Base-by-base conservation (phyloP, 2,113 vertebrate genomes). In the Alligator sinensis region DNA sequence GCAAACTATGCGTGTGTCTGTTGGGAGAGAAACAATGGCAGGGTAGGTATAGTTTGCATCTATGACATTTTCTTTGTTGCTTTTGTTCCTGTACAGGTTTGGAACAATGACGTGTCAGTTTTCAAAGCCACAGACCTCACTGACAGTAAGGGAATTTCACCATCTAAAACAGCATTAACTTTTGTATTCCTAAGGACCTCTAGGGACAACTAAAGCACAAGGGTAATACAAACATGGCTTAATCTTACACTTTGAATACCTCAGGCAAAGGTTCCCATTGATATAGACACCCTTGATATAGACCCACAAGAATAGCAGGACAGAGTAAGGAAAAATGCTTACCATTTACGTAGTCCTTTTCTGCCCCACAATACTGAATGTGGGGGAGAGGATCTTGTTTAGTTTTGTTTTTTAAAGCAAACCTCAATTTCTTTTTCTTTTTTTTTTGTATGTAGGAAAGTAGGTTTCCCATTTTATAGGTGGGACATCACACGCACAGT, bases 21-120 rank as follows among this genome's bases (percentile, higher is more conserved):
- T 2, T 1, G 58, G 62, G 21, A 19, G 16, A 25, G 1, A 2
- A 19, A 76, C 76, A 60, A 19, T 14, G 3, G 0, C 18, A 55
- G 5, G 38, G 9, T 2, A 83, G 64, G 79, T 81, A 11, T 77
- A 75, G 25, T 63, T 95, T 5, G 2, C 70, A 12, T 58, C 19
- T 30, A 64, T 34, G 17, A 91, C 7, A 2, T 15, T 60, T 47
- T 91, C 91, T 77, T 63, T 38, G 27, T 87, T 93, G 64, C 16
- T n/a, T 60, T 83, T 72, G 58, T 83, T 68, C 72, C 66, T 19
- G 1, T 34, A 58, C 89, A 68, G 1, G 2, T 22, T 76, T 79
- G 27, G 0, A 54, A 74, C 34, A 68, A 63, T 54, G 25, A 15
- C 77, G 19, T 66, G 2, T 55, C 18, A 66, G 27, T 77, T 70